phyloP scores from a whole-genome alignment of 1,140 invertebrate genomes.

The Drosophila setifemur region DNA sequence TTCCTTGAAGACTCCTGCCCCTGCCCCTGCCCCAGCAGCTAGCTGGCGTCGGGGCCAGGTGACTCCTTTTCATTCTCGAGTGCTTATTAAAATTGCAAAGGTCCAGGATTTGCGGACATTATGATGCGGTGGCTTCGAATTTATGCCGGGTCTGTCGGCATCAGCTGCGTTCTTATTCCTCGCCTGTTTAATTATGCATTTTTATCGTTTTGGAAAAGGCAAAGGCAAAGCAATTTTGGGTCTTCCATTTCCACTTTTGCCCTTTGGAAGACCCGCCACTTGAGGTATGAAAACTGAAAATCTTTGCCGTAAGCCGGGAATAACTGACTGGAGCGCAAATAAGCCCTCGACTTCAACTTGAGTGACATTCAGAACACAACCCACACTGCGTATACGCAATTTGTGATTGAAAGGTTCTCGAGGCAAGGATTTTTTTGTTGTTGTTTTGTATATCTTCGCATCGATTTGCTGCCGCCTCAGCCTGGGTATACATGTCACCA shows the following conservation, averaged over 20 bases:
- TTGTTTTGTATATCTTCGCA: slow-evolving; percentile 2
- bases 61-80: slow-evolving; percentile 80
- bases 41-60: slow-evolving; percentile 8
- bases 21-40: background rate
- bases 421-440: too few species aligned
- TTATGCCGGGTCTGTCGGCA: slow-evolving; percentile 59
- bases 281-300: slow-evolving; percentile 39
- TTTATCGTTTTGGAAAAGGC: slow-evolving; percentile 64
- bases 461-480: slow-evolving; percentile 14
- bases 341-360: slow-evolving; percentile 8
- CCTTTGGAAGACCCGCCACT: too few species aligned
- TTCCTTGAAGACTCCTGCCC: slow-evolving; percentile 69
- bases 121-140: slow-evolving; percentile 77
- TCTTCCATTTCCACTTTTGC: slow-evolving; percentile 7
- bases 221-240: slow-evolving; percentile 40
- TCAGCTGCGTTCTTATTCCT: slow-evolving; percentile 32
- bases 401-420: slow-evolving; percentile 12
- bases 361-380: background rate
- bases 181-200: slow-evolving; percentile 75
- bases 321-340: slow-evolving; percentile 7
- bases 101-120: slow-evolving; percentile 78
- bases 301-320: slow-evolving; percentile 33
- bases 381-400: slow-evolving; percentile 48
- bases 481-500: slow-evolving; percentile 22
- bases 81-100: slow-evolving; percentile 80